Conservation (phyloP, 2,888 invertebrate species). For the Limnephilus rhombicus region DNA sequence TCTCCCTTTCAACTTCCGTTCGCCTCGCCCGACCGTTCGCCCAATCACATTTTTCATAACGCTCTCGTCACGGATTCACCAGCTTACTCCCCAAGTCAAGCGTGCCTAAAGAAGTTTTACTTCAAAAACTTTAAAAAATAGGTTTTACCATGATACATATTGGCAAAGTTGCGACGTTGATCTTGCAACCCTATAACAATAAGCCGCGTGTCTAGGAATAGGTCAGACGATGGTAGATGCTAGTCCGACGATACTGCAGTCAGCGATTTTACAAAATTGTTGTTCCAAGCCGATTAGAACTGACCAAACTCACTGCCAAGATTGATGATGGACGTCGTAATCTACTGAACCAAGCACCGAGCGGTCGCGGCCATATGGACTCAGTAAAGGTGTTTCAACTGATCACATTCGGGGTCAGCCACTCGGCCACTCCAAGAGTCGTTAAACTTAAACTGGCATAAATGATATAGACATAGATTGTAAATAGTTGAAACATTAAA, state of each 20-base stretch:
- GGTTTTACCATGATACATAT: no score
- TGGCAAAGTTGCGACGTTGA: no score
- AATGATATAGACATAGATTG: neutral
- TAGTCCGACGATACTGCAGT: neutral
- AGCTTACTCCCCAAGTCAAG: no score
- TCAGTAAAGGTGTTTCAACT: neutral
- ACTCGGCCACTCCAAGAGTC: neutral
- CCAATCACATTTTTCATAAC: no score
- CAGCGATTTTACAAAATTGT: neutral
- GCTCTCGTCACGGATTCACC: no score
- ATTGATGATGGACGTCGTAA: neutral
- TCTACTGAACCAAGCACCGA: no score
- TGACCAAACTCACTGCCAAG: neutral
- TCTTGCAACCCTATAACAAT: neutral
- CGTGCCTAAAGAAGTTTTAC: no score
- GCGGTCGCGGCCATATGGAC: neutral
- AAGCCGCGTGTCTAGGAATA: neutral
- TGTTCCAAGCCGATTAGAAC: neutral
- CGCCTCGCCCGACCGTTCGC: no score
- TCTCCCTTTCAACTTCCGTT: no score
- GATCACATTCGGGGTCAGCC: neutral
- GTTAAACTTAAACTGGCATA: neutral
- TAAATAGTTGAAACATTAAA: neutral
- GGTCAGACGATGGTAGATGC: neutral
- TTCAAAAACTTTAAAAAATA: no score